Percentiles rank a stretch among this genome's conserved stretches.
phyloP scores from a whole-genome alignment of 2,113 vertebrate species.

The Bubo scandiacus region DNA sequence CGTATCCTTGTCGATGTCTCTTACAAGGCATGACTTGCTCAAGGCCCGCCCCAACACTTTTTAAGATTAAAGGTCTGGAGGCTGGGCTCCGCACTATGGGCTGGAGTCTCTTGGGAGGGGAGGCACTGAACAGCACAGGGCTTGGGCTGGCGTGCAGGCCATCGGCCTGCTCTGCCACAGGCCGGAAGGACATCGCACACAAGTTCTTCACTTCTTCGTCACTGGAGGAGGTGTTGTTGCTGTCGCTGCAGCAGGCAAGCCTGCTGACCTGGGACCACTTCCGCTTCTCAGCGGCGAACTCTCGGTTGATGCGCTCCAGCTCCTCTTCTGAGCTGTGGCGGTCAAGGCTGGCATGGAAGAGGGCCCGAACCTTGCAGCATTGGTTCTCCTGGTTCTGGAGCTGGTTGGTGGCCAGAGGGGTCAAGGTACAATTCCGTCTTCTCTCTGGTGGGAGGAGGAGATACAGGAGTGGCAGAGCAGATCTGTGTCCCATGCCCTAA shows the following conservation, averaged over 20 bases:
- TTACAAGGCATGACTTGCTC: slow-evolving; percentile 87
- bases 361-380: slow-evolving; percentile 80
- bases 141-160: slow-evolving; percentile 76
- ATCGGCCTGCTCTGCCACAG: slow-evolving; percentile 35
- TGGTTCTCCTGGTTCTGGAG: slow-evolving; percentile 87
- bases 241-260: slow-evolving; percentile 64
- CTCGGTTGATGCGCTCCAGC: slow-evolving; percentile 85
- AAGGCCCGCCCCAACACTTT: slow-evolving; percentile 68
- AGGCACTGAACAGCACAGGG: slow-evolving; percentile 88
- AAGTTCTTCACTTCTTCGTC: slow-evolving; percentile 91
- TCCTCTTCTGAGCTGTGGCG: slow-evolving; percentile 90
- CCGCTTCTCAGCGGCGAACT: slow-evolving; percentile 76
- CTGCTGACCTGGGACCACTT: slow-evolving; percentile 82
- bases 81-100: slow-evolving; percentile 75
- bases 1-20: slow-evolving; percentile 80
- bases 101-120: slow-evolving; percentile 86
- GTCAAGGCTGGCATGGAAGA: slow-evolving; percentile 84
- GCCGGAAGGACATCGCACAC: slow-evolving; percentile 68
- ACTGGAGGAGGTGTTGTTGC: slow-evolving; percentile 85
- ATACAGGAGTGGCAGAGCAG: background rate
- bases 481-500: background rate
- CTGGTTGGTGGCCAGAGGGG: slow-evolving; percentile 86
- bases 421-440: slow-evolving; percentile 83
- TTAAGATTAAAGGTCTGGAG: slow-evolving; percentile 80
- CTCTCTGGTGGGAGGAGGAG: slow-evolving; percentile 73